These are phyloP conservation scores for Brachirus orientalis DNA, from an alignment of 2,113 vertebrate species.

Conservation along the genomic window DNA sequence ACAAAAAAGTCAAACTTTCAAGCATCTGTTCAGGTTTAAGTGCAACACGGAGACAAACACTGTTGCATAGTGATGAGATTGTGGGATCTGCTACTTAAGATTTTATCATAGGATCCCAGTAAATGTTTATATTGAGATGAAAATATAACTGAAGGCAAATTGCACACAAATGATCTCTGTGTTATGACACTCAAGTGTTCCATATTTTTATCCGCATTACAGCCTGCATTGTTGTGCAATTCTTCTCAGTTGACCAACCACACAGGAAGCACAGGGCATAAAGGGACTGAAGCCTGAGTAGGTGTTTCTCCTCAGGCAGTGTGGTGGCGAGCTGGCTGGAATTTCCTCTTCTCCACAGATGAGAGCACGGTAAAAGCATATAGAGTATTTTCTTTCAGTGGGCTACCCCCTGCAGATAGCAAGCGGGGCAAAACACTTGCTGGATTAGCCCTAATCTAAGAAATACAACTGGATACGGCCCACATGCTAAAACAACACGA, in stretches of 20 bases:
- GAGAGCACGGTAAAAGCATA: slow-evolving; percentile 47
- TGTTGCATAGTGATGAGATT: no score
- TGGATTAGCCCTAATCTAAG: slow-evolving; percentile 68
- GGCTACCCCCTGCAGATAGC: slow-evolving; percentile 45
- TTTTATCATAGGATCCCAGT: background rate
- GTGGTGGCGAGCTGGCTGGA: slow-evolving; percentile 56
- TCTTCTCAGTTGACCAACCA: slow-evolving; percentile 57
- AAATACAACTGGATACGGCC: slow-evolving; percentile 47
- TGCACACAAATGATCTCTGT: slow-evolving; percentile 35
- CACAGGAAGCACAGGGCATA: slow-evolving; percentile 44
- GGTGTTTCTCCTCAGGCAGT: slow-evolving; percentile 67
- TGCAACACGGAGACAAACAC: no score
- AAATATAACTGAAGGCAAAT: slow-evolving; percentile 16
- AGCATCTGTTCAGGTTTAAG: background rate
- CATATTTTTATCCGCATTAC: slow-evolving; percentile 51
- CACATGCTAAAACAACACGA: slow-evolving; percentile 51
- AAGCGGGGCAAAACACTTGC: slow-evolving; percentile 29
- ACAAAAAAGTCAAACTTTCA: background rate
- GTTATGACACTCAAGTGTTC: slow-evolving; percentile 57
- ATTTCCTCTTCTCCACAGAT: slow-evolving; percentile 55
- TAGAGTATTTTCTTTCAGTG: slow-evolving; percentile 29
- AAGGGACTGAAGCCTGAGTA: slow-evolving; percentile 56
- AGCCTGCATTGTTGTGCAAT: slow-evolving; percentile 64
- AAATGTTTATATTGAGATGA: slow-evolving; percentile 26
- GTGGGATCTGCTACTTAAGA: no score